These are phyloP conservation scores for Entomyzon cyanotis DNA, from an alignment of 2,113 vertebrate genomes.

Conservation along the genomic window DNA sequence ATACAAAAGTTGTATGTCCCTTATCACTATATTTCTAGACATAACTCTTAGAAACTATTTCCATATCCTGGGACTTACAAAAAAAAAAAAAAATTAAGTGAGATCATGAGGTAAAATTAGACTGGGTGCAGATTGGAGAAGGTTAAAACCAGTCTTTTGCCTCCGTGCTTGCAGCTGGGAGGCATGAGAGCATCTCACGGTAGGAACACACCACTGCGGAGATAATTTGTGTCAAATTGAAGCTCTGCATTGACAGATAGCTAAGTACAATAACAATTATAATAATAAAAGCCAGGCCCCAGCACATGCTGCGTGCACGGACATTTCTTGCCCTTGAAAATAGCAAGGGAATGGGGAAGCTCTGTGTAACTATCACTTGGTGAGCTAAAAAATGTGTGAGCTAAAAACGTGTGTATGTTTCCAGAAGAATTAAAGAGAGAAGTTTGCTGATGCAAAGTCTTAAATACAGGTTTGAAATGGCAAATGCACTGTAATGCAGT, in stretches of 20 bases:
- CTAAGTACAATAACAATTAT: slow-evolving; percentile 59
- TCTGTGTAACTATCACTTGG: not conserved
- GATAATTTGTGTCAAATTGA: slow-evolving; percentile 34
- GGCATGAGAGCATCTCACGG: not conserved
- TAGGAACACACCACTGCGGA: not conserved
- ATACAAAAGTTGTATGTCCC: not conserved
- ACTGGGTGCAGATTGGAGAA: not conserved
- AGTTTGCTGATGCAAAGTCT: not conserved
- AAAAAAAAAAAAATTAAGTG: not conserved
- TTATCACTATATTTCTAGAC: not conserved
- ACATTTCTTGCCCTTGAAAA: slow-evolving; percentile 53
- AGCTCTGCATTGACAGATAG: slow-evolving; percentile 42
- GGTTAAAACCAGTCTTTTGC: slow-evolving; percentile 16
- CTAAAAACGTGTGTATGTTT: not conserved
- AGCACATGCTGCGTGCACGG: not conserved
- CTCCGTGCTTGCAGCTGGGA: not conserved
- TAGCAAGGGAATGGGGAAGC: not conserved
- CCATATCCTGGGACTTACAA: not conserved
- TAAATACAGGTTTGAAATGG: not conserved
- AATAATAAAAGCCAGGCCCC: slow-evolving; percentile 48
- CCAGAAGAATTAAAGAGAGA: not conserved
- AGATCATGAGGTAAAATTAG: slow-evolving; percentile 6
- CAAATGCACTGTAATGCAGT: not conserved
- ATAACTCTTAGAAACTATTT: not conserved
- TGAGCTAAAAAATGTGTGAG: not conserved